Evolutionary conservation across 1,140 invertebrate genomes (phyloP).

Genomic region (Eriocheir sinensis): DNA sequence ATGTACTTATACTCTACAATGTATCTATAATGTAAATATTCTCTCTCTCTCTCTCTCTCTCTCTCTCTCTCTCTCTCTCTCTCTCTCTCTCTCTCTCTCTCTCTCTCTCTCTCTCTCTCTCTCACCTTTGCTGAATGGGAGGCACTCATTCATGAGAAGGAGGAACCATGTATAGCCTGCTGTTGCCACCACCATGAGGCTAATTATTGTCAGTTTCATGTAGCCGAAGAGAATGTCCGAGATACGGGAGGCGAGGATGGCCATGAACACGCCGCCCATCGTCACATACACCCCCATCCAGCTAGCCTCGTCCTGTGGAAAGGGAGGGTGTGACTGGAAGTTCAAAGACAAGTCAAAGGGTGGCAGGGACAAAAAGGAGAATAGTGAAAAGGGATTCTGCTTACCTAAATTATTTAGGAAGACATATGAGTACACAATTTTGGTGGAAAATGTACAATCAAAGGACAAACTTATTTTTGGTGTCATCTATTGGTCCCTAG

Average conservation of each 20-base stretch:
- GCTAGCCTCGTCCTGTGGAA: slow-evolving; percentile 80
- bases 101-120: background rate
- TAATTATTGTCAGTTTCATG: slow-evolving; percentile 80
- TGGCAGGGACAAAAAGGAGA: too few species aligned
- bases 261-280: slow-evolving; percentile 80
- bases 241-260: slow-evolving; percentile 80
- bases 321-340: slow-evolving; percentile 53
- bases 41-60: background rate
- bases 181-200: slow-evolving; percentile 80
- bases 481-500: too few species aligned
- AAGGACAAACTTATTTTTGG: too few species aligned
- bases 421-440: too few species aligned
- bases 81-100: background rate
- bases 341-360: too few species aligned
- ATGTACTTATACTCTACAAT: too few species aligned
- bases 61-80: background rate
- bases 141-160: slow-evolving; percentile 80
- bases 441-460: too few species aligned
- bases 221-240: slow-evolving; percentile 81
- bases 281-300: slow-evolving; percentile 82
- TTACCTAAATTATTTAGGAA: too few species aligned
- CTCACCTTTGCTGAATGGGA: slow-evolving; percentile 80
- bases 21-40: too few species aligned
- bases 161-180: slow-evolving; percentile 81
- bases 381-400: too few species aligned